These are phyloP conservation scores for Theristus sp. DNA, from an alignment of 2,888 invertebrate species.

Conservation along the genomic window DNA sequence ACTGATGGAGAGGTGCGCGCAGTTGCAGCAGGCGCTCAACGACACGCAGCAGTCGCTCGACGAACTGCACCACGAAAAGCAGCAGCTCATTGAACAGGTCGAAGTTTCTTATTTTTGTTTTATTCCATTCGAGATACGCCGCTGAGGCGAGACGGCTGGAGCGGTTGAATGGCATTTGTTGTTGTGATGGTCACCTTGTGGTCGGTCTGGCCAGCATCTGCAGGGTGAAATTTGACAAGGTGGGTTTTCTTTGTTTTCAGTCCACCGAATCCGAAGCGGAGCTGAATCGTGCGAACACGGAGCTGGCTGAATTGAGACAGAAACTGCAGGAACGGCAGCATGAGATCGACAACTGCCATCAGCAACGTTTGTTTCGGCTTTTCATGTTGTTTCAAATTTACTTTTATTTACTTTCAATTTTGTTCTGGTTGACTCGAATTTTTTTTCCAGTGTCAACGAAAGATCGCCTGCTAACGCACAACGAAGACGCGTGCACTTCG, in stretches of 20 bases:
- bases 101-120: too few species aligned
- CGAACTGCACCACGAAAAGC: background rate
- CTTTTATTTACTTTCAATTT: background rate
- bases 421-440: background rate
- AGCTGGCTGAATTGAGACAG: background rate
- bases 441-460: background rate
- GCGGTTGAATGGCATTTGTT: too few species aligned
- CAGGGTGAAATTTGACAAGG: too few species aligned
- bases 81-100: too few species aligned
- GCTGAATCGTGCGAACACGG: background rate
- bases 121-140: too few species aligned
- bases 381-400: too few species aligned
- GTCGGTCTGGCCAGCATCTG: too few species aligned
- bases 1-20: constrained; percentile 15
- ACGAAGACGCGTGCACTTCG: background rate
- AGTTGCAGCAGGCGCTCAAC: background rate
- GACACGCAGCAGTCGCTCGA: background rate
- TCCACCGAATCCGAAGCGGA: background rate
- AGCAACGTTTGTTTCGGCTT: background rate
- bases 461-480: background rate
- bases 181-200: too few species aligned
- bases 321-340: background rate
- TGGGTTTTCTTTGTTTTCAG: too few species aligned
- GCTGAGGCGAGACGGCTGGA: background rate
- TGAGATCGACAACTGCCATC: background rate